Base-by-base conservation (phyloP, 2,113 vertebrate species). In the Ariopsis seemanni region DNA sequence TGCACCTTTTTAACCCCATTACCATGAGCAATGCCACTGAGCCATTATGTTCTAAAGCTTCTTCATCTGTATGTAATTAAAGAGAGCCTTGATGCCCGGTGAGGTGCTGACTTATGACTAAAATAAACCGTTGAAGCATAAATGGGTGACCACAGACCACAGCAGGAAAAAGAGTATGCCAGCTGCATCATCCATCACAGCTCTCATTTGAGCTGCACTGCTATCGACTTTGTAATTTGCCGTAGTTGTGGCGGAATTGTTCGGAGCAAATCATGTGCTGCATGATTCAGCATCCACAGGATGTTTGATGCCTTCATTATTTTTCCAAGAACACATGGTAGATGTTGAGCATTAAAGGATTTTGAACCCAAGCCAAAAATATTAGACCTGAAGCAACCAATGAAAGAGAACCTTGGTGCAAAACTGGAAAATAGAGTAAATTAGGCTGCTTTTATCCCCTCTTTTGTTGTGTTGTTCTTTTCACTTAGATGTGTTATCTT, bases 71-170 rank as follows among this genome's bases (percentile, higher is more conserved):
- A 57, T 69, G 87, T 65, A 78, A 84, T 88, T 84, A 88, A 78
- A 75, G 82, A 27, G 60, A 67, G 62, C 62, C 25, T 52, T 65
- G 62, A 65, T 79, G 82, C 87, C 72, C 82, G n/a, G 82, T 75
- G 74, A 88, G 87, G 87, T 88, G 87, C 87, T 88, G 87, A 88
- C 82, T 88, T 88, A 88, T 84, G 82, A 88, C 72, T 84, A 88
- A 88, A 88, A 88, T 84, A 88, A 88, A 88, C 87, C 62, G 30
- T 58, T 65, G 52, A 88, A 88, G 87, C 82, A 84, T 75, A 88
- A 88, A 84, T 22, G 87, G 72, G 20, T 50, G 87, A 88, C 87
- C 87, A 22, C 82, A 88, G 62, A 88, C 87, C 82, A 67, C 87
- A 69, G 87, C 87, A 78, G 82, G 82, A 42, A 81, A 65, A 78